Base-by-base conservation (phyloP, 1,140 invertebrate genomes). In the Caerostris darwini region DNA sequence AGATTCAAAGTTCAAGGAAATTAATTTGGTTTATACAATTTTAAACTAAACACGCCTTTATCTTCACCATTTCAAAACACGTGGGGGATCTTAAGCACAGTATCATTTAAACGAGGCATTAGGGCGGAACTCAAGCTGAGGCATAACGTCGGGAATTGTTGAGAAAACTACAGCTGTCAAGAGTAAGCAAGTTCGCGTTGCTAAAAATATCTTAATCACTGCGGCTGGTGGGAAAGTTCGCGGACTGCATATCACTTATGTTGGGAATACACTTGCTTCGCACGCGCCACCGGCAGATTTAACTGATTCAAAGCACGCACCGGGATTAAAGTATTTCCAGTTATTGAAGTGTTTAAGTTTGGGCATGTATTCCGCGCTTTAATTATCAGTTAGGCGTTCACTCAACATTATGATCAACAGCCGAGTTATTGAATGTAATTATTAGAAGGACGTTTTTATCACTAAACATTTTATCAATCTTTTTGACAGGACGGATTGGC, bases 151-250 rank as follows among this genome's bases (percentile, higher is more conserved):
- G 19, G 6, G 61, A 90, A 90, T 57, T 85, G 69, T 85, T 92
- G 91, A 86, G 91, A 92, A 92, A 85, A 7, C 14, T 83, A 54
- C 91, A 92, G 91, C 91, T 92, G 91, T 67, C 59, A 19, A 56
- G 71, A 86, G 82, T 85, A 92, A 64, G 58, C 54, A 7, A 69
- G 81, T 67, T 82, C 34, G 5, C 7, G 90, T 83, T 85, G 53
- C 91, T 92, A 92, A 92, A 92, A 92, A 86, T 69, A 86, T 86
- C 81, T 64, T 92, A 85, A 83, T 92, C 91, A 86, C 58, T 12
- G 50, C 34, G 34, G 34, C 34, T 77, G 53, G 71, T 81, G 89
- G 71, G 58, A 77, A 82, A 77, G 56, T 81, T 81, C 56, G 34
- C 57, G 67, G 61, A n/a, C 58, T 58, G 56, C 19, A 54, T 91